Conservation (phyloP, 2,888 invertebrate species). For the Drosophila phalerata region DNA sequence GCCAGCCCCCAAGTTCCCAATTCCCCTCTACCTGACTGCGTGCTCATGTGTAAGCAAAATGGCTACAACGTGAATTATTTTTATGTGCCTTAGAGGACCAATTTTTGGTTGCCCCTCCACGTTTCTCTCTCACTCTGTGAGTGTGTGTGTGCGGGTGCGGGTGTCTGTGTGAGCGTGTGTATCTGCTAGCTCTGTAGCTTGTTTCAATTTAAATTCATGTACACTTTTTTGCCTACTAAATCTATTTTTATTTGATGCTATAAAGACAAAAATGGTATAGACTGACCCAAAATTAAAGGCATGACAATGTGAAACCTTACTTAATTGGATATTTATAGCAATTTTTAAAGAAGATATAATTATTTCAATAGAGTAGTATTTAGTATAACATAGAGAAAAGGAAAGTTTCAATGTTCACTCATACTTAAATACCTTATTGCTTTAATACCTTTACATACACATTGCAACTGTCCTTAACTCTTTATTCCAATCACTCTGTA, state of each 20-base stretch:
- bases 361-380: no score
- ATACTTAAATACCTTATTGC: neutral
- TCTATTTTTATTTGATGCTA: constrained; percentile 45
- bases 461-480: neutral
- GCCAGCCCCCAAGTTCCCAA: constrained; percentile 1
- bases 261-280: constrained; percentile 1
- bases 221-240: constrained; percentile 32
- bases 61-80: constrained; percentile 78
- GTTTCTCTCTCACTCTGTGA: neutral
- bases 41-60: constrained; percentile 70
- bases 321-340: constrained; percentile 25
- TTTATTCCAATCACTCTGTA: neutral
- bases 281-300: constrained; percentile 1
- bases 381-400: no score
- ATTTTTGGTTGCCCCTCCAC: constrained; percentile 54
- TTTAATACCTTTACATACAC: neutral
- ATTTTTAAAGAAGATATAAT: neutral
- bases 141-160: neutral
- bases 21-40: constrained; percentile 16
- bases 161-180: constrained; percentile 8
- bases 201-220: constrained; percentile 62
- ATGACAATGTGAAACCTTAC: neutral
- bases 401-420: no score
- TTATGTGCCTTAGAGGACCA: constrained; percentile 75
- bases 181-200: constrained; percentile 19